Conservation (phyloP, 2,113 vertebrate genomes). For the Cyprinodon brontotheroides region DNA sequence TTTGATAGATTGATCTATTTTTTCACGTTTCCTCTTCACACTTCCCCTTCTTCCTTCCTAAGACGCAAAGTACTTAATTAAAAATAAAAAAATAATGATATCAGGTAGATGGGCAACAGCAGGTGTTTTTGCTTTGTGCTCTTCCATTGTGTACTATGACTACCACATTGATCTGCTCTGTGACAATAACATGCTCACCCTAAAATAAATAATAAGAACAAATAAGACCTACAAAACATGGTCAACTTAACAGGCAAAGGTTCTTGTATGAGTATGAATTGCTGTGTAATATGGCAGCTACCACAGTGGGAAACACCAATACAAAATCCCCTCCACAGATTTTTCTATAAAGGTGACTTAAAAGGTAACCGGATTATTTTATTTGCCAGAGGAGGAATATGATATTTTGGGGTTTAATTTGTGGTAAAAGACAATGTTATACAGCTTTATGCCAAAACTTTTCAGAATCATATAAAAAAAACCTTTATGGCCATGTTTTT, state of each 20-base stretch:
- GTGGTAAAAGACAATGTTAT: not conserved
- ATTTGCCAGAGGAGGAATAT: not conserved
- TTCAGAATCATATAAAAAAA: not conserved
- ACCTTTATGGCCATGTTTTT: not conserved
- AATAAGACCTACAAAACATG: not conserved
- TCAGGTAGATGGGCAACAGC: not conserved
- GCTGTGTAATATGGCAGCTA: not conserved
- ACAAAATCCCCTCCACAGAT: constrained; percentile 26
- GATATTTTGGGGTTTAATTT: not conserved
- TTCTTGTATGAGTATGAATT: not conserved
- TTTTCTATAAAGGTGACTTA: not conserved
- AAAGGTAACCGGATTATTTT: not conserved
- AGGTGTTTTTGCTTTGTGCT: constrained; percentile 13
- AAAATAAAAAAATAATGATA: too few relatives aligned
- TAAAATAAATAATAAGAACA: not conserved
- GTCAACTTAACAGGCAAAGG: not conserved
- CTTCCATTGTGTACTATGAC: not conserved
- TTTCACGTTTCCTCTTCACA: too few relatives aligned
- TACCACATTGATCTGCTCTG: constrained; percentile 13
- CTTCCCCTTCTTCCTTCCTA: too few relatives aligned
- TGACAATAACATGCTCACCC: constrained; percentile 3
- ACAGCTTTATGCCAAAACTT: too few relatives aligned
- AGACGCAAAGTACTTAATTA: too few relatives aligned
- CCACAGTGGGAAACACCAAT: constrained; percentile 2
- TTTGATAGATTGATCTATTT: too few relatives aligned